Evolutionary conservation across 2,797 vertebrate species (phyloP), one percentile per base, ranked within the genome.

Genomic region (Acanthopagrus latus): DNA sequence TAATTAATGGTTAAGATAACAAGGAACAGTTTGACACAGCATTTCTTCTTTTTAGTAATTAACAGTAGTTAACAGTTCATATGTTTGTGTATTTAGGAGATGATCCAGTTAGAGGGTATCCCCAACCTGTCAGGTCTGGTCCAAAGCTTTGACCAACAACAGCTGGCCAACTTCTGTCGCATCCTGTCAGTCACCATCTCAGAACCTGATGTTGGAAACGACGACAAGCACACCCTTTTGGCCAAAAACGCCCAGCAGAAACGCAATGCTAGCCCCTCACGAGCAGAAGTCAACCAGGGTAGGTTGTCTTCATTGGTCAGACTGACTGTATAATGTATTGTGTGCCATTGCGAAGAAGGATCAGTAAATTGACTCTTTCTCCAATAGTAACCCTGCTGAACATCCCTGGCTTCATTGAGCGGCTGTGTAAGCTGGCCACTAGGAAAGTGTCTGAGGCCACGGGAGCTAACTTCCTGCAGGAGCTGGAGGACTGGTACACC

Each of bases 101-200:
- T 99, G 96, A 99, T 99, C 86, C 97, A 97, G 44, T 94, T 99
- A 88, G 98, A 99, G 73, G 97, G 98, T 83, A 97, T 99, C 87
- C 97, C 98, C 72, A 97, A 98, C 84, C 94, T 99, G 67, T 95
- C 95, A 0, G 96, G 94, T 76, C 95, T 99, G 73, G 97, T 99
- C 51, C 98, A 98, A 90, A 99, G 97, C 90, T 99, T 99, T 38
- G 97, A 99, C 93, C 98, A 99, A 89, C 98, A 99, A 83, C 98
- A 99, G 89, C 95, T 99, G 71, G 98, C 98, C 47, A 99, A 98
- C 94, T 99, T 99, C 95, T 99, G 98, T 91, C 96, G 98, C 85
- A 99, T 99, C 90, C 95, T 99, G 21, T 99, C 98, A 0, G 97
- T 99, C 92, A 99, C 97, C 38, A 99, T 99, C 93, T 99, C 98